These are phyloP conservation scores for Catonia carolina DNA, from an alignment of 2,888 invertebrate genomes.

Conservation along the genomic window DNA sequence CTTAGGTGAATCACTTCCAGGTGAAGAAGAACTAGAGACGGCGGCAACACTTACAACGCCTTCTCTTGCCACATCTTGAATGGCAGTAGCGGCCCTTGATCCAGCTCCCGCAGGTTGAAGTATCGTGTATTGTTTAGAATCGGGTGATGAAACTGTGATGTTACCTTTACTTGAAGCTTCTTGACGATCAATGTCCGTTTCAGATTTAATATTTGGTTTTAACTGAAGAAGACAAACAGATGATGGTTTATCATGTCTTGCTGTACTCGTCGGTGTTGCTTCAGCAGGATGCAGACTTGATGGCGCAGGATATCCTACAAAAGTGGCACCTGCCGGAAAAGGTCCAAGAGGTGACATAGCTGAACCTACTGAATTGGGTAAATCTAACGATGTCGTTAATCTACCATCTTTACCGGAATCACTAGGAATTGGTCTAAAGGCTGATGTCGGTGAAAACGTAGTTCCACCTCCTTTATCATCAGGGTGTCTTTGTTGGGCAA, in stretches of 20 bases:
- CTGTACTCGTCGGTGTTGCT: conserved; percentile 30
- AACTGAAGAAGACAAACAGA: conserved; percentile 45
- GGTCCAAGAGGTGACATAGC: conserved; percentile 47
- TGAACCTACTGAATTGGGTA: conserved; percentile 33
- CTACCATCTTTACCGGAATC: conserved; percentile 54
- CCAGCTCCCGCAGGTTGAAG: conserved; percentile 76
- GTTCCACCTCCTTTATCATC: conserved; percentile 19
- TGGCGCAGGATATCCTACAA: conserved; percentile 51
- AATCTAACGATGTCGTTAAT: conserved; percentile 35
- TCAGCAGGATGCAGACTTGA: conserved; percentile 23
- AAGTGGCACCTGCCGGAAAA: conserved; percentile 64
- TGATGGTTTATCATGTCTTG: conserved; percentile 43
- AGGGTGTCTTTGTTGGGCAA: conserved; percentile 19
- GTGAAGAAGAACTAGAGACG: conserved; percentile 41
- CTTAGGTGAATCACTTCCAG: conserved; percentile 28
- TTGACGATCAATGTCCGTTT: conserved; percentile 34
- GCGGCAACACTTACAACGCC: conserved; percentile 56
- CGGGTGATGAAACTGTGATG: conserved; percentile 14
- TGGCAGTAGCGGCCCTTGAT: conserved; percentile 71
- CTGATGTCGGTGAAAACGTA: conserved; percentile 49
- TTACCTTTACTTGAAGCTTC: conserved; percentile 41
- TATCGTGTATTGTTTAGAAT: conserved; percentile 77
- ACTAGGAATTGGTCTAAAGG: conserved; percentile 65
- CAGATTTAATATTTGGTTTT: conserved; percentile 45
- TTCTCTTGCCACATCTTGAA: conserved; percentile 68